Conservation (phyloP, 2,888 invertebrate species). For the Folsomia candida region DNA sequence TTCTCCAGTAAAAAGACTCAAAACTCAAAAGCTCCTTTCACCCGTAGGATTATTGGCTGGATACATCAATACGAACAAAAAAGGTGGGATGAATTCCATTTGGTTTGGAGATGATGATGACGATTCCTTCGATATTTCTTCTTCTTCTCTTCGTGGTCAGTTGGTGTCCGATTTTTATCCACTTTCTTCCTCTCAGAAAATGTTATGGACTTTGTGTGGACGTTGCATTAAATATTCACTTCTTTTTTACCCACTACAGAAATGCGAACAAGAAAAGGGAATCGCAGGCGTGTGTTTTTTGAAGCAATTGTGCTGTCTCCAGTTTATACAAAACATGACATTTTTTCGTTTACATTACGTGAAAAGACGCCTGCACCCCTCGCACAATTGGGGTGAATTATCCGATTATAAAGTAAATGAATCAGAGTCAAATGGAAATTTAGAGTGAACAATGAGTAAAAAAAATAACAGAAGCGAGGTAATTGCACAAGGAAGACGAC, state of each 20-base stretch:
- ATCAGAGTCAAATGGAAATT: constrained; percentile 39
- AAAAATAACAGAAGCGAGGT: too few species aligned
- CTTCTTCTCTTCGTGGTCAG: too few species aligned
- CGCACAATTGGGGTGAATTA: constrained; percentile 35
- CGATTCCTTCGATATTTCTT: not conserved
- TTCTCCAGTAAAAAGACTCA: constrained; percentile 20
- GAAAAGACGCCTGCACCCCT: too few species aligned
- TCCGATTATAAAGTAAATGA: constrained; percentile 30
- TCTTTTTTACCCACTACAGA: not conserved
- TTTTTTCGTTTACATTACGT: too few species aligned
- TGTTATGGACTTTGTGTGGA: too few species aligned
- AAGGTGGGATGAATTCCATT: not conserved
- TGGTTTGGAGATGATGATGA: not conserved
- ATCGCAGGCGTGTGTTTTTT: too few species aligned
- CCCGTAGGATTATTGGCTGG: constrained; percentile 1
- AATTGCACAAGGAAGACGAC: too few species aligned
- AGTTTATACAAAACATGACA: too few species aligned
- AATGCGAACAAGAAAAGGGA: too few species aligned
- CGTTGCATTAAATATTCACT: not conserved
- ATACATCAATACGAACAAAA: not conserved
- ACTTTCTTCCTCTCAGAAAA: too few species aligned
- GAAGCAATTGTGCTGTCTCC: too few species aligned
- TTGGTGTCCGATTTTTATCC: not conserved
- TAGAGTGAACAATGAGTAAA: constrained; percentile 30
- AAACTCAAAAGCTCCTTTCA: constrained; percentile 8